Evolutionary conservation across 2,797 vertebrate genomes (phyloP), one percentile per base, ranked within the genome.

Genomic region (Pelochelys cantorii): DNA sequence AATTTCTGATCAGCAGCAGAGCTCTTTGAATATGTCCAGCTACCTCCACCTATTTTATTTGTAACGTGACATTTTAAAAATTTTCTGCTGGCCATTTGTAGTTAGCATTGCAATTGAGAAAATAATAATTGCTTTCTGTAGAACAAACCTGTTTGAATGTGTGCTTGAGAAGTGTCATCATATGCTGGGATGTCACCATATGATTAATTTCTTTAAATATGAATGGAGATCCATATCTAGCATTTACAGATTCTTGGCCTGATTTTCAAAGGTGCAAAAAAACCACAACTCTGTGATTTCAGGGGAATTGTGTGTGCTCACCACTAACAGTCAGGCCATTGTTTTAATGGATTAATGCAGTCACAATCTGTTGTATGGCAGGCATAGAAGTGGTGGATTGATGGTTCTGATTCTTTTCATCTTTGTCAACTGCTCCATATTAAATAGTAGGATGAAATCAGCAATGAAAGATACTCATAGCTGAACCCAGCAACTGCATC

Each of bases 1-100:
- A 88, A 60, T 31, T 53, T 83, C 57, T 56, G 65, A 94, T 27
- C 86, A 84, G 93, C 84, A 94, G 83, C 83, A 89, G 92, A 97
- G 57, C 86, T 83, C 92, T 90, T 4, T 87, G 85, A 94, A 93
- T 85, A 31, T 42, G 80, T 77, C 92, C 37, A 92, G 77, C 85
- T 52, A 85, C 82, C 85, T 87, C 82, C 54, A 52, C 84, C 9
- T 82, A 13, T 52, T 84, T 94, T 81, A 90, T 94, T 83, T 87
- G 53, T 6, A 90, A 81, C 54, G 20, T 81, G 17, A 80, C 71
- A 92, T 34, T 57, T 71, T 22, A 29, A 20, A 48, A 81, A 62
- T 29, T 68, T 79, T 54, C 25, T 65, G 53, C 52, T 54, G 78
- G 42, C 85, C 84, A 89, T 95, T 94, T 85, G 78, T 89, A 83